phyloP scores from a whole-genome alignment of 2,113 vertebrate genomes.

The Potamarius usumacintae region DNA sequence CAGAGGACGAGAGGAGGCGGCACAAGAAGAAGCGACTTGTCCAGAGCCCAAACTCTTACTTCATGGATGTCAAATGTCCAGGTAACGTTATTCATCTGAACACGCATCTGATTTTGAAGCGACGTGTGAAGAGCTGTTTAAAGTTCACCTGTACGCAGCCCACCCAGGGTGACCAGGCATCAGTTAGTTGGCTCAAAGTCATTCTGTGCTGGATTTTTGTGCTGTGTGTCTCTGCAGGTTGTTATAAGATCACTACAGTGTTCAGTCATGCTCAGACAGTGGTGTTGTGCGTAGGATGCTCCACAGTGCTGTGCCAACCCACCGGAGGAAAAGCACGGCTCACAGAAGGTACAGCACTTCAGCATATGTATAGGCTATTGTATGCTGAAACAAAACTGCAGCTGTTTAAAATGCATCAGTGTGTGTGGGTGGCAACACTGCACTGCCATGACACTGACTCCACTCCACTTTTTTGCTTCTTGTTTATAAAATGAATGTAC shows the following conservation, averaged over 20 bases:
- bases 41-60: conserved; percentile 91
- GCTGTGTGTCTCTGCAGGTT: conserved; percentile 63
- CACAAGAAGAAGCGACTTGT: conserved; percentile 93
- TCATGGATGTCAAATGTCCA: conserved; percentile 91
- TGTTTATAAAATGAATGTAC: no score
- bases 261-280: conserved; percentile 83
- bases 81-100: conserved; percentile 60
- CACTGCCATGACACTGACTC: not conserved
- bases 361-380: not conserved
- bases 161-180: not conserved
- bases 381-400: not conserved
- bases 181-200: not conserved
- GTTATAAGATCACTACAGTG: conserved; percentile 83
- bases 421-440: not conserved
- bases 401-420: not conserved
- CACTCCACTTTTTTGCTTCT: not conserved
- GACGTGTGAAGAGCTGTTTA: not conserved
- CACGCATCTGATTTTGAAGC: not conserved
- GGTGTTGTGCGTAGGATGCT: conserved; percentile 79
- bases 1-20: conserved; percentile 88
- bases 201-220: not conserved
- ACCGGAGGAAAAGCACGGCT: conserved; percentile 81
- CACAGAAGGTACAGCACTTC: conserved; percentile 73
- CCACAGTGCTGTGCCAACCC: conserved; percentile 79
- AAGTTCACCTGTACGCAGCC: not conserved